Base-by-base conservation (phyloP, 2,113 vertebrate species). In the Epinephelus moara region DNA sequence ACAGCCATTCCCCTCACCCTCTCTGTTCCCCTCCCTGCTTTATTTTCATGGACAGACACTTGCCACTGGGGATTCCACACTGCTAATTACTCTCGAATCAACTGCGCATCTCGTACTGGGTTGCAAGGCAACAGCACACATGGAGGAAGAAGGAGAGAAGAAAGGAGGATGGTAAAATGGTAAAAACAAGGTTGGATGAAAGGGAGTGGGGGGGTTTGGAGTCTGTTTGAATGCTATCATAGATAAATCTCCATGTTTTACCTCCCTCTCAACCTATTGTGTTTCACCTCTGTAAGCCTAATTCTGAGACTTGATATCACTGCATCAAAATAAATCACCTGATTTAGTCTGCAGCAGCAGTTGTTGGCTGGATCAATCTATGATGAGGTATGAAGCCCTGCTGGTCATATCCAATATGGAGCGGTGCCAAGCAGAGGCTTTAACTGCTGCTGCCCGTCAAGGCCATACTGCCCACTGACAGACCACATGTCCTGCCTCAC, bases 71-170 rank as follows among this genome's bases (percentile, higher is more conserved):
- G 91, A 92, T 78, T 79, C 63, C 2, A 25, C 47, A 13, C 68
- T 73, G 89, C 84, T 96, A 96, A 97, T 96, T 96, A 94, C 88
- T 93, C 90, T 83, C 74, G 88, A 94, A 87, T 86, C 88, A 85
- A 81, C 84, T 80, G 89, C 67, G 84, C 75, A 85, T 89, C 91
- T 80, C 68, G 68, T 12, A 40, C 70, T 56, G 86, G 78, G 85
- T 77, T 90, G 53, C 82, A 88, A 75, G 91, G 84, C 80, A 94
- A 95, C 88, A 82, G 74, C 73, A 91, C 82, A 83, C 70, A 84
- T 27, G 64, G 76, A 88, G 91, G 42, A 94, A 80, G 75, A 53
- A 19, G 11, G 70, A 84, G 5, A 37, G 14, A 82, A 56, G 49
- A 77, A 87, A 47, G 77, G 76, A 91, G 92, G 50, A 93, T 77